These are phyloP conservation scores for Acrossocheilus fasciatus DNA, from an alignment of 2,797 vertebrate species.

Conservation along the genomic window DNA sequence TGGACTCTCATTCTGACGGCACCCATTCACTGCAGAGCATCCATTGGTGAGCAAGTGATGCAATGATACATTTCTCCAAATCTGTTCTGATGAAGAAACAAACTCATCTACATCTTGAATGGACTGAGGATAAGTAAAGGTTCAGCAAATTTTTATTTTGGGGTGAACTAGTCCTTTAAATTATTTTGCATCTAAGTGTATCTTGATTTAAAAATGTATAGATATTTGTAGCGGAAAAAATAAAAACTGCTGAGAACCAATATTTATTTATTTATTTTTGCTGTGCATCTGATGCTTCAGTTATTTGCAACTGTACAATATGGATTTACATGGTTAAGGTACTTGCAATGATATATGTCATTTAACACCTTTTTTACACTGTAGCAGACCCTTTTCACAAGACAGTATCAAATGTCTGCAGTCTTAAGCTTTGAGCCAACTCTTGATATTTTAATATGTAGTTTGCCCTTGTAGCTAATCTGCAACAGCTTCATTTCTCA, in stretches of 20 bases:
- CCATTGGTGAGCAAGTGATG: neutral
- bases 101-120: neutral
- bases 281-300: neutral
- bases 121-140: neutral
- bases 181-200: neutral
- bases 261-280: no score
- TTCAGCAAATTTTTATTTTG: neutral
- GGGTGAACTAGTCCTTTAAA: no score
- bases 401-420: neutral
- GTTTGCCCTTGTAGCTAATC: slow-evolving; percentile 49
- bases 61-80: neutral
- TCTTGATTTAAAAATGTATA: neutral
- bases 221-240: no score
- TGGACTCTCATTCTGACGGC: neutral
- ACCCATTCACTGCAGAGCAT: neutral
- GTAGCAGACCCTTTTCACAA: neutral
- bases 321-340: neutral
- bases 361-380: neutral
- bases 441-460: slow-evolving; percentile 32
- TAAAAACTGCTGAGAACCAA: neutral
- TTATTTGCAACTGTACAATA: neutral
- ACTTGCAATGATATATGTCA: neutral
- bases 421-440: neutral
- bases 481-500: slow-evolving; percentile 49
- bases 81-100: neutral